Evolutionary conservation across 2,888 invertebrate genomes (phyloP), one percentile per base, ranked within the genome.

Genomic region (Netelia inedita): DNA sequence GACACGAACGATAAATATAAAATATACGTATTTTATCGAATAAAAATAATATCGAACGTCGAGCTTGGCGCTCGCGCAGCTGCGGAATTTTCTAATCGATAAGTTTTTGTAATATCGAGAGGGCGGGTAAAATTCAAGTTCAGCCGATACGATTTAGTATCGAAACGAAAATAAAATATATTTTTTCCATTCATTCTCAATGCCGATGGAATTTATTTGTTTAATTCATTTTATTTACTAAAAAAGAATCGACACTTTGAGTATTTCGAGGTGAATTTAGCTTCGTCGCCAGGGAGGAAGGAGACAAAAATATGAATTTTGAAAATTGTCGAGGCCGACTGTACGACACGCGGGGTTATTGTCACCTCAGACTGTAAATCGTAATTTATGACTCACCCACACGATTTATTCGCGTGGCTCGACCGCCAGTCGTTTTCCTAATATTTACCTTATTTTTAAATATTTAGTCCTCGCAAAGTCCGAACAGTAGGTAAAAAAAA

Each of bases 391-490:
- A 82, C 76, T 71, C 82, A 74, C 46, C 23, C 46, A 43, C 46
- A 43, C 8, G 28, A 50, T 46, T 66, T 63, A 73, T 63, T 57
- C 43, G 19, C 57, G 76, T 65, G 75, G 1, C 43, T 46, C 35
- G 76, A 82, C 76, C 65, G 19, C 21, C n/a, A 66, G 75, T 69
- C 76, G 65, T 76, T 82, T 71, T 55, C n/a, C 63, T 21, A 10
- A n/a, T 57, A 8, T 35, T 35, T 35, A 35, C 6, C 6, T 35
- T 35, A 35, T 5, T 35, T 14, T 28, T 28, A 9, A 55, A 59
- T 59, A 76, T 57, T 59, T 41, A 41, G n/a, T 6, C 53, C 19
- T 2, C 5, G 55, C 3, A 16, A 55, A 55, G n/a, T n/a, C 5
- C n/a, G 6, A 19, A 8, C 8, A 8, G 57, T 21, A 19, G 57